Conservation (phyloP, 2,888 invertebrate genomes). For the Luffia ferchaultella region DNA sequence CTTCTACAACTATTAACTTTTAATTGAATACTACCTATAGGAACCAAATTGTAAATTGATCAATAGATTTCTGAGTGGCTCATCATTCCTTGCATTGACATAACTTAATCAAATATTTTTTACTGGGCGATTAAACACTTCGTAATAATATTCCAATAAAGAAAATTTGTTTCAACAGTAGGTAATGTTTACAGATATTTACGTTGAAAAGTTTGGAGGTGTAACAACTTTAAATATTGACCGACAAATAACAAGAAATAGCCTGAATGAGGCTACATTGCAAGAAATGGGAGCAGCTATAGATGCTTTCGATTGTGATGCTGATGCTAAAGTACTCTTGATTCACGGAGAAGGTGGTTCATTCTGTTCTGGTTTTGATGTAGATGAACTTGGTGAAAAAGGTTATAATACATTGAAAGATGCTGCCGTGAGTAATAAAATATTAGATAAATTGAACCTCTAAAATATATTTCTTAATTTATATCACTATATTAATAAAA, state of each 20-base stretch:
- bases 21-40: too few species aligned
- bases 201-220: slow-evolving; percentile 69
- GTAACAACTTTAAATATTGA: slow-evolving; percentile 89
- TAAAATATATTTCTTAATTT: too few species aligned
- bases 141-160: too few species aligned
- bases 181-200: slow-evolving; percentile 39
- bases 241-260: slow-evolving; percentile 83
- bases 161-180: too few species aligned
- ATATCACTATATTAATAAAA: too few species aligned
- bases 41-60: too few species aligned
- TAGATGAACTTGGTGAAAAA: slow-evolving; percentile 72
- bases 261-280: slow-evolving; percentile 77
- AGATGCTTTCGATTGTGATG: slow-evolving; percentile 80
- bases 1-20: too few species aligned
- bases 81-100: too few species aligned
- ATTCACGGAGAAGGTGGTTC: slow-evolving; percentile 92
- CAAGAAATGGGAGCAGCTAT: slow-evolving; percentile 75
- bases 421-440: slow-evolving; percentile 50
- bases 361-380: slow-evolving; percentile 93
- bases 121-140: too few species aligned
- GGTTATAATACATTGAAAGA: slow-evolving; percentile 43
- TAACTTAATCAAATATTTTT: too few species aligned
- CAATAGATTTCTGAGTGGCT: too few species aligned
- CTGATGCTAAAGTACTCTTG: slow-evolving; percentile 74
- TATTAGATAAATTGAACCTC: too few species aligned